Evolutionary conservation across 2,888 invertebrate species (phyloP).

Genomic region (Drosophila paranaensis): DNA sequence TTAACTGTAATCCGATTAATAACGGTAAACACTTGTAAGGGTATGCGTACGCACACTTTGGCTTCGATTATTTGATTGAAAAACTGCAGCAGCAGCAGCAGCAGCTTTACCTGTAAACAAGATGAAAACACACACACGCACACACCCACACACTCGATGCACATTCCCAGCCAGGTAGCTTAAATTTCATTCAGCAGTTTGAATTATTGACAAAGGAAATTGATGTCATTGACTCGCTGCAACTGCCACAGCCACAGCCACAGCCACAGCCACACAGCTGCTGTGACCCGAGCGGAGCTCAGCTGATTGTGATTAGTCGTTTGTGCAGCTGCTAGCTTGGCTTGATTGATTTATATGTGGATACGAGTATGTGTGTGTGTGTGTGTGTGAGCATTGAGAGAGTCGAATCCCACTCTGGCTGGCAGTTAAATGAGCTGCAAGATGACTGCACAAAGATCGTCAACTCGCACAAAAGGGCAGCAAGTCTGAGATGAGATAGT

Average conservation of each 20-base stretch:
- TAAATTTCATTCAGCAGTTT: constrained; percentile 67
- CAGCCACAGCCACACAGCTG: constrained; percentile 2
- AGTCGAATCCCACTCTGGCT: constrained; percentile 17
- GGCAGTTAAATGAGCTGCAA: constrained; percentile 57
- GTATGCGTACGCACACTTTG: constrained; percentile 33
- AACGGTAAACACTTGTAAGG: constrained; percentile 67
- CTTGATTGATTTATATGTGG: constrained; percentile 63
- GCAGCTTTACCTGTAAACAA: constrained; percentile 1
- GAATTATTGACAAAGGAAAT: constrained; percentile 74
- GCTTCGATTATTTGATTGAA: constrained; percentile 46
- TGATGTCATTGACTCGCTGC: constrained; percentile 66
- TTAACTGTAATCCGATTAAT: constrained; percentile 76
- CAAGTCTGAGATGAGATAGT: constrained; percentile 1
- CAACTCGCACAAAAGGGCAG: neutral
- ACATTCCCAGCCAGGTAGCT: constrained; percentile 49
- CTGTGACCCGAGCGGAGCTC: constrained; percentile 30
- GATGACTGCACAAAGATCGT: constrained; percentile 25
- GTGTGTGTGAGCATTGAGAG: constrained; percentile 18
- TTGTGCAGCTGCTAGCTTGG: constrained; percentile 50
- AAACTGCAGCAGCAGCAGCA: constrained; percentile 22
- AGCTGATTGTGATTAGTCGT: constrained; percentile 68
- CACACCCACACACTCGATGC: neutral
- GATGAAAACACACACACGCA: neutral
- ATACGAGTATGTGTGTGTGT: constrained; percentile 24
- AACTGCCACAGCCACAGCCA: constrained; percentile 31